phyloP scores from a whole-genome alignment of 1,140 invertebrate species.

The Bilobella aurantiaca region DNA sequence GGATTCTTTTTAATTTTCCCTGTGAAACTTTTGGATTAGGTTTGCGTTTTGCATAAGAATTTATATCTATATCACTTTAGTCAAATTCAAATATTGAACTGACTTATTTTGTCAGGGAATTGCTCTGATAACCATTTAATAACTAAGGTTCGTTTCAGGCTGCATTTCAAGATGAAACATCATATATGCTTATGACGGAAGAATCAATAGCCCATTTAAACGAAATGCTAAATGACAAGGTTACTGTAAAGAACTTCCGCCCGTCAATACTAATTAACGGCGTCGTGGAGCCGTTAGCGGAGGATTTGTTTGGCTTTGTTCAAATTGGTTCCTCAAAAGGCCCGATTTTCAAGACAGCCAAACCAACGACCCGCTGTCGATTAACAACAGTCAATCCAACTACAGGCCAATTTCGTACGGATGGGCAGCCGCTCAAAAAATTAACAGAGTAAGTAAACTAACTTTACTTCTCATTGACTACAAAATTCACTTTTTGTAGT shows the following conservation, averaged over 20 bases:
- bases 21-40: too few species aligned
- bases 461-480: neutral
- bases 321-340: constrained; percentile 32
- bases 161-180: constrained; percentile 38
- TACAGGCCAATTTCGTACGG: constrained; percentile 36
- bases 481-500: neutral
- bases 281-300: constrained; percentile 30
- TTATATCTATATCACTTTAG: too few species aligned
- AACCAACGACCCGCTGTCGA: constrained; percentile 37
- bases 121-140: too few species aligned
- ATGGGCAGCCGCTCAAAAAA: constrained; percentile 16
- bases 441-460: neutral
- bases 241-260: constrained; percentile 36
- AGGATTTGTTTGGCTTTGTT: constrained; percentile 36
- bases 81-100: too few species aligned
- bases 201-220: constrained; percentile 38
- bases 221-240: constrained; percentile 32
- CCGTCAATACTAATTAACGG: constrained; percentile 35
- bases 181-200: constrained; percentile 39
- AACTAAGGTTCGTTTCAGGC: constrained; percentile 35
- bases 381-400: constrained; percentile 38
- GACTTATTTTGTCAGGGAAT: too few species aligned
- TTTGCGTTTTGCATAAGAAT: too few species aligned
- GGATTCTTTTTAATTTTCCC: too few species aligned
- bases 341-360: constrained; percentile 29